Percentiles rank a stretch among this genome's conserved stretches.
Conservation (phyloP, 2,888 invertebrate species). For the Stenchaetothrips biformis region DNA sequence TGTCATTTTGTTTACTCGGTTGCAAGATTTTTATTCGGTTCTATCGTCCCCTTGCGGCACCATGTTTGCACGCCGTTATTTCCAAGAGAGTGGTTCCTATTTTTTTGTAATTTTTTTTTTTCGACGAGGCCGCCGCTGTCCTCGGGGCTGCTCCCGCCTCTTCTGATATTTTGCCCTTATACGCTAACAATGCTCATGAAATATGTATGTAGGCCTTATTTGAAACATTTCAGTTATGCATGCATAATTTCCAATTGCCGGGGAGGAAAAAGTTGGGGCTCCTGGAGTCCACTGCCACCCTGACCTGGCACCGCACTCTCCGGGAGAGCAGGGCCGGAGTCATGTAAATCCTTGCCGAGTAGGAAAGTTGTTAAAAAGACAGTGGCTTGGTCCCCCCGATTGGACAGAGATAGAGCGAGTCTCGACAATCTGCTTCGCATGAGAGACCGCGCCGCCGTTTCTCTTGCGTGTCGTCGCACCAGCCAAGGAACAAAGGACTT, state of each 20-base stretch:
- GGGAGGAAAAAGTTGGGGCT: slow-evolving; percentile 12
- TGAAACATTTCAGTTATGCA: slow-evolving; percentile 14
- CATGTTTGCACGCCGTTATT: too few species aligned
- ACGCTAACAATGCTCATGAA: slow-evolving; percentile 16
- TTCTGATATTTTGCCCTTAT: neutral
- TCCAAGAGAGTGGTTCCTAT: too few species aligned
- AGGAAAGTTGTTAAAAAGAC: too few species aligned
- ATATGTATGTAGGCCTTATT: neutral
- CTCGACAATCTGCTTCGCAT: neutral
- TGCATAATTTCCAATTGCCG: slow-evolving; percentile 19
- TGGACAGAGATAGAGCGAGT: too few species aligned
- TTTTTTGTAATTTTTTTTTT: too few species aligned
- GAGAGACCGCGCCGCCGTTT: neutral
- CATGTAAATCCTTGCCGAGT: neutral
- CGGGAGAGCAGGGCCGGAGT: neutral
- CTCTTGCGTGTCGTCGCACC: neutral
- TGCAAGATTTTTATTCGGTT: too few species aligned
- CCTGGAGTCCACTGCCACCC: neutral
- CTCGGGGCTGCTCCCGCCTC: neutral
- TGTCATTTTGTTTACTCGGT: too few species aligned
- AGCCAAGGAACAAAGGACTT: neutral
- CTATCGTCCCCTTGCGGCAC: too few species aligned
- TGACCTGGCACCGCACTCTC: neutral
- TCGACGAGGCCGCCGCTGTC: too few species aligned
- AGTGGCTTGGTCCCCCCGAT: too few species aligned